Conservation (phyloP, 2,797 vertebrate species). For the Cephalopachus bancanus region DNA sequence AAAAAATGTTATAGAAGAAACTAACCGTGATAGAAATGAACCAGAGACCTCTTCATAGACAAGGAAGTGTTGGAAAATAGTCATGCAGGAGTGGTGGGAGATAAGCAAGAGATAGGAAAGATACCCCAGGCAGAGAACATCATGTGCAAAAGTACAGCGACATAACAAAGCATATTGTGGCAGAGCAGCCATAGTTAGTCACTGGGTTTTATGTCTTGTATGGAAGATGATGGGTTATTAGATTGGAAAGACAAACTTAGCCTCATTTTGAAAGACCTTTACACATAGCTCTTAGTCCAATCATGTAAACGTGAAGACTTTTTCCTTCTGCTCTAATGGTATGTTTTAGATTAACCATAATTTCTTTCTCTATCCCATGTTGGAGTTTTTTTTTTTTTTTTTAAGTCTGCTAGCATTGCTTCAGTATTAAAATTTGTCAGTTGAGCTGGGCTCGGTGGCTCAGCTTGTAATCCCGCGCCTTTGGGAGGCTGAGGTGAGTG, state of each 20-base stretch:
- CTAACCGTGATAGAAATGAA: background rate
- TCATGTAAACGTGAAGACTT: background rate
- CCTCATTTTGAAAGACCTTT: background rate
- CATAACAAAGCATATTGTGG: background rate
- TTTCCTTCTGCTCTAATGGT: background rate
- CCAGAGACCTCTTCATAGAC: background rate
- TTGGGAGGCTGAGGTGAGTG: too few species aligned
- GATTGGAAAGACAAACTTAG: background rate
- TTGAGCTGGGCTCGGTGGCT: background rate
- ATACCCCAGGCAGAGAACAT: background rate
- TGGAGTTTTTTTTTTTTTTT: background rate
- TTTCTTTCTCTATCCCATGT: background rate
- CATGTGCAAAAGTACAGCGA: background rate
- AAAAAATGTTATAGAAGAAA: background rate
- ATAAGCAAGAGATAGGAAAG: background rate
- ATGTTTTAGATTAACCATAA: background rate
- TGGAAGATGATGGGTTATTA: background rate
- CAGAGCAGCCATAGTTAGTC: background rate
- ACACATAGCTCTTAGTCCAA: background rate
- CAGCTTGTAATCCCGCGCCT: too few species aligned
- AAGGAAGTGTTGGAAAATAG: background rate
- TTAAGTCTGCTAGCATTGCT: background rate
- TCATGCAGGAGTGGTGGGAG: background rate
- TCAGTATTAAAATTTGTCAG: background rate
- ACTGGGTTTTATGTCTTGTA: background rate